A percentile compares a stretch with the other conserved stretches of the same genome.
phyloP scores from a whole-genome alignment of 2,888 invertebrate genomes.

The Sipha maydis region DNA sequence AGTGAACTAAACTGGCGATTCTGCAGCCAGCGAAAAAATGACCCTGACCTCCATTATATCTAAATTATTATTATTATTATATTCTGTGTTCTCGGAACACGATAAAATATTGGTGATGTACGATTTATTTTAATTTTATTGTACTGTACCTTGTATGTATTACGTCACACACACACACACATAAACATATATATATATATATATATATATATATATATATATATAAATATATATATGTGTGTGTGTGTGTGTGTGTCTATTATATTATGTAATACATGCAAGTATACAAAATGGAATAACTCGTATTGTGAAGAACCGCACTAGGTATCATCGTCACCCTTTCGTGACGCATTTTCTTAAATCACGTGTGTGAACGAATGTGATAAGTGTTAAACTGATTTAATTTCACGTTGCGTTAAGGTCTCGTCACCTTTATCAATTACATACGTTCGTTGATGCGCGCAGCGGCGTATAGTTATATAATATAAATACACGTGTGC shows the following conservation, averaged over 20 bases:
- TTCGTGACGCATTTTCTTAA: background rate
- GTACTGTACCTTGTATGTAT: background rate
- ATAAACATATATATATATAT: background rate
- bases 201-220: background rate
- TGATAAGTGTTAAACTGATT: conserved; percentile 44
- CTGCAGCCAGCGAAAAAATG: conserved; percentile 2
- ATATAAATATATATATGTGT: too few species aligned
- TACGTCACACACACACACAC: background rate
- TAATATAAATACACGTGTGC: background rate
- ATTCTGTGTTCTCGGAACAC: conserved; percentile 12
- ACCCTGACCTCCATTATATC: conserved; percentile 47
- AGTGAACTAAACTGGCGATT: background rate
- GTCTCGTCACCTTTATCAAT: conserved; percentile 42
- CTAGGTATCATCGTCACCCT: conserved; percentile 8
- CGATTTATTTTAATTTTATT: conserved; percentile 34
- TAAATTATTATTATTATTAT: conserved; percentile 31
- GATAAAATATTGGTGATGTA: conserved; percentile 8
- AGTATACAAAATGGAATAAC: background rate
- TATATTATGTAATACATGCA: conserved; percentile 1
- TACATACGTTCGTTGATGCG: background rate
- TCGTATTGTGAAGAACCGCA: background rate
- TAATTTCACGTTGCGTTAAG: conserved; percentile 60
- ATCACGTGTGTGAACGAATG: background rate
- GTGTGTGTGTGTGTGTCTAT: too few species aligned
- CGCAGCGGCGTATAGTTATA: background rate